These are phyloP conservation scores for Sinocyclocheilus anophthalmus DNA, from an alignment of 2,113 vertebrate genomes.

Conservation along the genomic window DNA sequence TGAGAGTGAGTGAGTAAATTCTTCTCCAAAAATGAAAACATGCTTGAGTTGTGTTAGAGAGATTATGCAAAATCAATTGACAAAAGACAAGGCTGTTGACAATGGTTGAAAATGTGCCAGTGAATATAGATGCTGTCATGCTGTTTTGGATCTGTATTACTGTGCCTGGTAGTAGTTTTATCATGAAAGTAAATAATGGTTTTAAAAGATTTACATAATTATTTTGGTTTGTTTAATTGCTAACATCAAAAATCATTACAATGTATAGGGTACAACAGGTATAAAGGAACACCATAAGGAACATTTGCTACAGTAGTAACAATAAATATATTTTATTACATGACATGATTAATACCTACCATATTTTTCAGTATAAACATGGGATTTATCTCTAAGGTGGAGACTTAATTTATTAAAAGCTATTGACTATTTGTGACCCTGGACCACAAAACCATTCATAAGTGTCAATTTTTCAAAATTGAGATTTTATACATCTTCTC, in stretches of 20 bases:
- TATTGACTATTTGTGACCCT: too few relatives aligned
- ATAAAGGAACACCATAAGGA: not conserved
- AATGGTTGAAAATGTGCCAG: not conserved
- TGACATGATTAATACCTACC: not conserved
- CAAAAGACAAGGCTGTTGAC: not conserved
- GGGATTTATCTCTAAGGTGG: too few relatives aligned
- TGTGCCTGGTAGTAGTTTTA: constrained; percentile 2
- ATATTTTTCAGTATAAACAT: not conserved
- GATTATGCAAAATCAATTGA: constrained; percentile 37
- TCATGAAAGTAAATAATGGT: not conserved
- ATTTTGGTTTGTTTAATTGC: not conserved
- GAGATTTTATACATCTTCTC: too few relatives aligned
- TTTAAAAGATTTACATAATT: too few relatives aligned
- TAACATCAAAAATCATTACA: too few relatives aligned
- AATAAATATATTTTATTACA: not conserved
- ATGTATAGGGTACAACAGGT: not conserved
- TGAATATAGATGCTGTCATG: not conserved
- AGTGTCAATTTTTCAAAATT: too few relatives aligned
- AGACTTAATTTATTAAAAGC: too few relatives aligned
- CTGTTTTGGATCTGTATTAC: not conserved
- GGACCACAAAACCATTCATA: too few relatives aligned
- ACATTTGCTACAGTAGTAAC: not conserved
- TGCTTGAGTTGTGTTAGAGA: constrained; percentile 6
- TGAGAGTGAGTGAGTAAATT: constrained; percentile 33
- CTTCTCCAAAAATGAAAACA: constrained; percentile 32